Evolutionary conservation across 2,797 vertebrate species (phyloP).

Genomic region (Mycteria americana): DNA sequence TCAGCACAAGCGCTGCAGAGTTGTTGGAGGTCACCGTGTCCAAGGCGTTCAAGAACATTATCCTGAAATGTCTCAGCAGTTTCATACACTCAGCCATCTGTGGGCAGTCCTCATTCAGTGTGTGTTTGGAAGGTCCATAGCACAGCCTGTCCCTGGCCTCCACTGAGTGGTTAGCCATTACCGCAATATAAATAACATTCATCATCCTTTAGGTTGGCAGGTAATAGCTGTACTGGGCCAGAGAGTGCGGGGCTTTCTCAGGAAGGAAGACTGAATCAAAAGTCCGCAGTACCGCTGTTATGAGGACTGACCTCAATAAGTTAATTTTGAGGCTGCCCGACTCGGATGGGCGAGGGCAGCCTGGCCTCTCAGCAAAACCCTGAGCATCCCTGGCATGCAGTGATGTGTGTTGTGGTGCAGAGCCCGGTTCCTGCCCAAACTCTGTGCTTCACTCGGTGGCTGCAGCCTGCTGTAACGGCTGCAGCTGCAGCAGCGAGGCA

Average conservation of each 20-base stretch:
- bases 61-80: conserved; percentile 20
- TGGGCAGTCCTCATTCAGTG: conserved; percentile 13
- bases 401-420: background rate
- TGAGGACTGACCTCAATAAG: conserved; percentile 12
- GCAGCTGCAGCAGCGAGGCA: background rate
- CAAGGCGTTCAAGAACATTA: background rate
- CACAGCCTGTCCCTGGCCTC: conserved; percentile 44
- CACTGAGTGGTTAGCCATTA: conserved; percentile 42
- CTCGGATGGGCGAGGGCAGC: background rate
- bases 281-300: background rate
- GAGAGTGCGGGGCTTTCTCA: background rate
- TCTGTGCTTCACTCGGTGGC: background rate
- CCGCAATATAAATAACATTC: conserved; percentile 51
- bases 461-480: background rate
- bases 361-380: background rate
- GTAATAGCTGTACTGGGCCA: conserved; percentile 26
- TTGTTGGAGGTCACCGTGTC: background rate
- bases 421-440: background rate
- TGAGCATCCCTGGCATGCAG: background rate
- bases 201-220: conserved; percentile 59
- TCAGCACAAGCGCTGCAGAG: background rate
- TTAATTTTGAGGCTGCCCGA: conserved; percentile 17
- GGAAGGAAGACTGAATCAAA: conserved; percentile 28
- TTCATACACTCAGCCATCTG: background rate
- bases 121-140: conserved; percentile 16